Conservation (phyloP, 2,888 invertebrate species). For the Yponomeuta malinellus region DNA sequence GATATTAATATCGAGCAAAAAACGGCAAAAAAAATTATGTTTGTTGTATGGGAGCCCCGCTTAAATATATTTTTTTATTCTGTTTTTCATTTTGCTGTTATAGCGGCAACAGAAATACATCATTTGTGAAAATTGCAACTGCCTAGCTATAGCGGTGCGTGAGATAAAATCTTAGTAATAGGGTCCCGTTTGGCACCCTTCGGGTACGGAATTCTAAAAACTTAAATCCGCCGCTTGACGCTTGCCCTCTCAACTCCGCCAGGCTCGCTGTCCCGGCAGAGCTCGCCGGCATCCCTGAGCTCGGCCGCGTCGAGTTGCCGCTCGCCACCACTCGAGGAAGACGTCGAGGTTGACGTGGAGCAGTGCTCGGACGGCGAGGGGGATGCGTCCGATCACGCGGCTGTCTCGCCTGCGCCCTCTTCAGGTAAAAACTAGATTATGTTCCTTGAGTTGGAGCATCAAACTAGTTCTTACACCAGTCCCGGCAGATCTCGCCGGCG, state of each 20-base stretch:
- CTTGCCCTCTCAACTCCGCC: neutral
- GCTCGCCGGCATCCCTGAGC: constrained; percentile 64
- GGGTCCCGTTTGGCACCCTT: no score
- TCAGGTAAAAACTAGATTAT: constrained; percentile 44
- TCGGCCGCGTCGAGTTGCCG: constrained; percentile 65
- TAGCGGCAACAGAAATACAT: no score
- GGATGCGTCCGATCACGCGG: constrained; percentile 70
- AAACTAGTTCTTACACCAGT: neutral
- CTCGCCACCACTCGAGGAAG: constrained; percentile 76
- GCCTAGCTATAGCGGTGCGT: no score
- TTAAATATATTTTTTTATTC: no score
- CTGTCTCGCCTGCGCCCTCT: constrained; percentile 64
- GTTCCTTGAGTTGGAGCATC: neutral
- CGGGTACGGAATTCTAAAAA: no score
- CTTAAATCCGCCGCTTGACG: neutral
- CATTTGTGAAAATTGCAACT: no score
- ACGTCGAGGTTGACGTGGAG: constrained; percentile 82
- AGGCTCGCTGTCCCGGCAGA: constrained; percentile 66
- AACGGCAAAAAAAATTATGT: no score
- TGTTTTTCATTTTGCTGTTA: no score
- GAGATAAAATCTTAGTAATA: no score
- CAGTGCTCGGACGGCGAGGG: constrained; percentile 82
- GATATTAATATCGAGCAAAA: no score
- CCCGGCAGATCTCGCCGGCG: no score
- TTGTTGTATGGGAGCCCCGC: no score